Evolutionary conservation across 2,797 vertebrate genomes (phyloP).

Genomic region (Picus viridis): DNA sequence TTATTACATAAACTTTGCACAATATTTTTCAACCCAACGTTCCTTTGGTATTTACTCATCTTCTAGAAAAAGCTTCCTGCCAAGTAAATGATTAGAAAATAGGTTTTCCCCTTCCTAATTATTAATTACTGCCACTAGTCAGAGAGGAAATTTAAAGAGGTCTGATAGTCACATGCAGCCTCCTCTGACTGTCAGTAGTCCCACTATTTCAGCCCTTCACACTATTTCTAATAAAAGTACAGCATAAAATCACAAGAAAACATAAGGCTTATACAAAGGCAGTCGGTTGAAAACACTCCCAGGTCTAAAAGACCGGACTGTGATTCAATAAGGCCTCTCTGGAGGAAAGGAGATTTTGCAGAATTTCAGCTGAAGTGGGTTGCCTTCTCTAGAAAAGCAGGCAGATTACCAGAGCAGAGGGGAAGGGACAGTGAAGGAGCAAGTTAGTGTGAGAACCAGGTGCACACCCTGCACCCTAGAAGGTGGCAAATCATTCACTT

Average conservation of each 20-base stretch:
- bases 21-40: slow-evolving; percentile 50
- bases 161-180: not conserved
- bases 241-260: not conserved
- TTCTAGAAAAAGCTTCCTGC: slow-evolving; percentile 51
- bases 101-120: slow-evolving; percentile 36
- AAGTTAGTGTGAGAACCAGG: not conserved
- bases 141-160: slow-evolving; percentile 4
- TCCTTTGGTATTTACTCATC: slow-evolving; percentile 51
- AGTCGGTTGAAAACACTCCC: not conserved
- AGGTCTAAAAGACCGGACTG: not conserved
- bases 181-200: not conserved
- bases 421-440: not conserved
- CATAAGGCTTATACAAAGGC: not conserved
- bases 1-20: slow-evolving; percentile 59
- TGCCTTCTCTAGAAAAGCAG: not conserved
- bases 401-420: not conserved
- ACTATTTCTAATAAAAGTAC: not conserved
- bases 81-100: slow-evolving; percentile 48
- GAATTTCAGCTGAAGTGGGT: not conserved
- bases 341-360: not conserved
- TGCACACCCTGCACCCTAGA: not conserved
- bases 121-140: slow-evolving; percentile 35
- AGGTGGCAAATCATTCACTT: not conserved
- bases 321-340: not conserved
- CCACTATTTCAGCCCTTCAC: not conserved